Base-by-base conservation (phyloP, 2,888 invertebrate species). In the Ormyrus thymus region DNA sequence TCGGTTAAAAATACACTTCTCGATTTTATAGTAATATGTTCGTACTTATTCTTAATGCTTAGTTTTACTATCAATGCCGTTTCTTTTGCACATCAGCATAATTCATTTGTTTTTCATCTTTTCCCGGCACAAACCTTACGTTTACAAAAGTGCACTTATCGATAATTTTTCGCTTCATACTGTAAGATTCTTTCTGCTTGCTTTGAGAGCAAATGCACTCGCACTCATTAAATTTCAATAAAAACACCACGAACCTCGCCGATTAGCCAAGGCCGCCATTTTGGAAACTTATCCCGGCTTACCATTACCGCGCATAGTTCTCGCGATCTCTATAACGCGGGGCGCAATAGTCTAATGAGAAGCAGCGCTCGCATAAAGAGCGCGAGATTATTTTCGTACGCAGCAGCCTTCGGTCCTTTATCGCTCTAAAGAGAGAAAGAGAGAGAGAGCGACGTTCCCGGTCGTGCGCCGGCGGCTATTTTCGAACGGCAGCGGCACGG, bases 361-460 rank as follows among this genome's bases (percentile, higher is more conserved):
- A 58, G 59, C 65, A 29, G 29, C 29, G 29, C 29, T 29, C 29
- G 74, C 58, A 79, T 78, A 75, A 56, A 70, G 70, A 51, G 43
- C 9, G 56, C 13, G 68, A 73, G 72, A 81, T 76, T 79, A 81
- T 82, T 82, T 82, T 78, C 76, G 71, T 82, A 29, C 64, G 45
- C 45, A 46, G 29, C 7, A 13, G 65, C 43, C 45, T 9, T 46
- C 45, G 51, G 64, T 59, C 71, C 65, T 72, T 77, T 71, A 76
- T 69, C 59, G 53, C 61, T 29, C 29, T 29, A 2, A 29, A 13
- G 7, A 46, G 55, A 51, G 43, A 62, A n/a, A 55, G 56, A 55
- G 50, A 50, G 48, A 62, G 53, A 45, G 61, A 62, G n/a, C n/a
- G 48, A 10, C 9, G 13, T 15, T 0, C 56, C 15, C 11, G 13